Evolutionary conservation across 2,113 vertebrate species (phyloP), one percentile per base, ranked within the genome.

Genomic region (Rattus rattus): DNA sequence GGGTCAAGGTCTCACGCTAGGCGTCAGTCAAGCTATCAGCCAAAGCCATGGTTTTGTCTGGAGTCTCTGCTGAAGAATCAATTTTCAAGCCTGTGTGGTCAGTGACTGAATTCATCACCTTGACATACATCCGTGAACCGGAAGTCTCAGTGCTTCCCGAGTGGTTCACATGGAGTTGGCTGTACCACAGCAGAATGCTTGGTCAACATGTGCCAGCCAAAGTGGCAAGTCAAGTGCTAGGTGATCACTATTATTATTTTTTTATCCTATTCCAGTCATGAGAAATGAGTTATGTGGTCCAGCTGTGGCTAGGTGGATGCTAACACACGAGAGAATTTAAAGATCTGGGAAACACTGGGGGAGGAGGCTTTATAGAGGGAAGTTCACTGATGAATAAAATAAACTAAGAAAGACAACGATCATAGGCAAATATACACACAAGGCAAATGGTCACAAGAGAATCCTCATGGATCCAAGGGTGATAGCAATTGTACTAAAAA

Each of bases 21-120:
- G 43, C 12, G 8, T 0, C 1, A 4, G 0, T 61, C 2, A 0
- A 39, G 65, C 2, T 11, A 0, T 67, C 47, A 19, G 3, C 8
- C 5, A 49, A 17, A 49, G 54, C 43, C 16, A 1, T 12, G 17
- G 24, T 77, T 72, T 89, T 22, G 1, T 14, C n/a, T 36, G 43
- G 65, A 91, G 63, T 12, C 43, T 81, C 10, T 26, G 0, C 11
- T 43, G 65, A 88, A 39, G 43, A 30, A 63, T 12, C 14, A 2
- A 3, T 9, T 19, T 84, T 7, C 33, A 24, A 59, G 61, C 75
- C 56, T 61, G 22, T 0, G 0, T 1, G 39, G 17, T 47, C 28
- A 2, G 5, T 69, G 65, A 6, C 24, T 72, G 39, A 39, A 54
- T 65, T 49, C 69, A 5, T 43, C 36, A 61, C 26, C 86, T 79